These are phyloP conservation scores for Latheticus oryzae DNA, from an alignment of 2,888 invertebrate species.

Conservation along the genomic window DNA sequence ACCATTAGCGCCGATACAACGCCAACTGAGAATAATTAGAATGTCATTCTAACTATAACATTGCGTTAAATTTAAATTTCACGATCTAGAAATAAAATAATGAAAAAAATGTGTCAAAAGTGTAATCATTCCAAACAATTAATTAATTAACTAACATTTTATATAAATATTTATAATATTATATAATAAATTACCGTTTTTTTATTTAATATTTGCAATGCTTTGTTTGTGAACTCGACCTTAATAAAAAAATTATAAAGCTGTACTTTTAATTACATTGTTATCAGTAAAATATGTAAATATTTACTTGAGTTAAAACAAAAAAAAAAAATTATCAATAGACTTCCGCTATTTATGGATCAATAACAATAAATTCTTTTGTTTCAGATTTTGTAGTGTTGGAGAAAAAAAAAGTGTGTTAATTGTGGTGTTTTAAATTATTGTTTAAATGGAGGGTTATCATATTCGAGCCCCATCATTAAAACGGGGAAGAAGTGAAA, in stretches of 20 bases:
- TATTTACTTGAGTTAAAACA: background rate
- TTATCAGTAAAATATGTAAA: slow-evolving; percentile 1
- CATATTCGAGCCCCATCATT: slow-evolving; percentile 80
- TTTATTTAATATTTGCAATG: background rate
- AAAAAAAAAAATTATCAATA: background rate
- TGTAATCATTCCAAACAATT: too few relatives aligned
- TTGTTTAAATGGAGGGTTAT: slow-evolving; percentile 33
- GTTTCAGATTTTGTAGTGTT: too few relatives aligned
- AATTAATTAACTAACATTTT: too few relatives aligned
- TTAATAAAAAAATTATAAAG: slow-evolving; percentile 2
- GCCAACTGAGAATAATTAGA: slow-evolving; percentile 5
- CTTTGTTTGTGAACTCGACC: background rate
- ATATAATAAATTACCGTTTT: background rate
- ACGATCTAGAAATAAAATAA: too few relatives aligned
- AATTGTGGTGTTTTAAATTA: slow-evolving; percentile 1
- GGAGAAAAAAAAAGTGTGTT: slow-evolving; percentile 2
- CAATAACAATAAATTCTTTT: too few relatives aligned
- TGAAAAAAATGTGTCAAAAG: too few relatives aligned
- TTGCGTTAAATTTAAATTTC: slow-evolving; percentile 23
- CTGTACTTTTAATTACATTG: background rate
- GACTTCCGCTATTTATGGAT: too few relatives aligned
- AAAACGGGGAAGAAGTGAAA: slow-evolving; percentile 83
- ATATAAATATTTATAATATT: background rate
- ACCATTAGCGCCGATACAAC: slow-evolving; percentile 3
- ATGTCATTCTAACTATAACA: slow-evolving; percentile 20